phyloP scores from a whole-genome alignment of 2,113 vertebrate species.

The Tyrannus savana region DNA sequence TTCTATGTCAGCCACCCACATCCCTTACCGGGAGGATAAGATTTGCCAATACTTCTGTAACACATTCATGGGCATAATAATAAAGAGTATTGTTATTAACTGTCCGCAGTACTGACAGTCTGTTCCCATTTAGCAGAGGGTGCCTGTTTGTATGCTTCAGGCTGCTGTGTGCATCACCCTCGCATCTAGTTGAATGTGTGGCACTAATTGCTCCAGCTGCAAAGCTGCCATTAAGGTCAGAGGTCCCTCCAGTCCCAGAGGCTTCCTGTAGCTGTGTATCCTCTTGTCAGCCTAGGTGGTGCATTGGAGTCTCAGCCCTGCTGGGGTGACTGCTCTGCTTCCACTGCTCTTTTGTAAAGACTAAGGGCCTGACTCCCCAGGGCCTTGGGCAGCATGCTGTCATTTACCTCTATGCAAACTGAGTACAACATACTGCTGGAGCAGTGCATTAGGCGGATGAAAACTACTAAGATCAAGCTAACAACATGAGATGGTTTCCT shows the following conservation, averaged over 20 bases:
- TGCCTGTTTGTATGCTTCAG: neutral
- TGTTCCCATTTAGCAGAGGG: neutral
- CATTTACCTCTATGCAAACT: neutral
- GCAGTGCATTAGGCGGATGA: neutral
- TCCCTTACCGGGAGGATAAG: neutral
- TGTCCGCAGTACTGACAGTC: neutral
- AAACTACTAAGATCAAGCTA: constrained; percentile 13
- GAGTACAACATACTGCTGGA: neutral
- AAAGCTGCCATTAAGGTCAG: neutral
- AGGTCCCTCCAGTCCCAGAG: neutral
- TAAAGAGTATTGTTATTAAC: neutral
- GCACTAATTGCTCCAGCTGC: neutral
- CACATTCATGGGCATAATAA: neutral
- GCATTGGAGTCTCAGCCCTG: neutral
- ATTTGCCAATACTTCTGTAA: neutral
- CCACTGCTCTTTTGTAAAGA: neutral
- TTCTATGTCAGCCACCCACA: neutral
- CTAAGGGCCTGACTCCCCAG: neutral
- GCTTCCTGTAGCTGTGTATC: neutral
- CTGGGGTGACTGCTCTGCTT: neutral
- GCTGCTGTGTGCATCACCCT: neutral
- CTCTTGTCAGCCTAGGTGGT: neutral
- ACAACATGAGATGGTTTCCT: neutral
- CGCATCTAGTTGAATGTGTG: rapidly evolving
- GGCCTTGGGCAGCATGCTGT: neutral